These are phyloP conservation scores for Pelobates fuscus DNA, from an alignment of 2,113 vertebrate genomes.

Conservation along the genomic window DNA sequence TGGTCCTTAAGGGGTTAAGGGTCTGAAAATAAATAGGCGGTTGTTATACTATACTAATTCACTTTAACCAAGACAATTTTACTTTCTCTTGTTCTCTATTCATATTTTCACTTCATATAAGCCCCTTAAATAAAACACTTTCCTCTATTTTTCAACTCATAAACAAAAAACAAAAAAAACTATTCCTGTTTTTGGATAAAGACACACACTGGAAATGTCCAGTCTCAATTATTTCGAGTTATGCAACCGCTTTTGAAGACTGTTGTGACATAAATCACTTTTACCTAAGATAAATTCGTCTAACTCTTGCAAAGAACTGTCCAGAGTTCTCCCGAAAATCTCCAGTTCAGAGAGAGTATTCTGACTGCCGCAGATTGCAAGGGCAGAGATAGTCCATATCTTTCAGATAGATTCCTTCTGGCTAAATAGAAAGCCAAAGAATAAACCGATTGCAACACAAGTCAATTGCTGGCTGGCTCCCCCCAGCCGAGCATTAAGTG, in stretches of 20 bases:
- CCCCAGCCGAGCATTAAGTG: too few relatives aligned
- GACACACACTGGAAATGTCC: constrained; percentile 4
- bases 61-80: too few relatives aligned
- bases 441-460: constrained; percentile 11
- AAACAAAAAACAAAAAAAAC: neutral
- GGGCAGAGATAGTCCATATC: constrained; percentile 35
- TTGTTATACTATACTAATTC: too few relatives aligned
- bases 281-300: constrained; percentile 37
- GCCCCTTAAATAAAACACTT: too few relatives aligned
- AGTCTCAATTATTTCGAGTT: constrained; percentile 43
- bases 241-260: constrained; percentile 10
- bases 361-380: constrained; percentile 29
- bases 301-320: neutral
- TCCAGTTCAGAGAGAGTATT: constrained; percentile 17
- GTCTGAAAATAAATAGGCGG: too few relatives aligned
- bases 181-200: neutral
- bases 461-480: neutral
- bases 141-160: neutral
- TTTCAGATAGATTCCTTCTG: constrained; percentile 17
- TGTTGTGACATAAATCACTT: constrained; percentile 42
- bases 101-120: neutral
- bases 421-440: neutral
- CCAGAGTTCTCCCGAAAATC: constrained; percentile 31
- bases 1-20: too few relatives aligned
- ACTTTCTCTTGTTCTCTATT: too few relatives aligned